These are phyloP conservation scores for Cydia pomonella DNA, from an alignment of 1,140 invertebrate species.

Conservation along the genomic window DNA sequence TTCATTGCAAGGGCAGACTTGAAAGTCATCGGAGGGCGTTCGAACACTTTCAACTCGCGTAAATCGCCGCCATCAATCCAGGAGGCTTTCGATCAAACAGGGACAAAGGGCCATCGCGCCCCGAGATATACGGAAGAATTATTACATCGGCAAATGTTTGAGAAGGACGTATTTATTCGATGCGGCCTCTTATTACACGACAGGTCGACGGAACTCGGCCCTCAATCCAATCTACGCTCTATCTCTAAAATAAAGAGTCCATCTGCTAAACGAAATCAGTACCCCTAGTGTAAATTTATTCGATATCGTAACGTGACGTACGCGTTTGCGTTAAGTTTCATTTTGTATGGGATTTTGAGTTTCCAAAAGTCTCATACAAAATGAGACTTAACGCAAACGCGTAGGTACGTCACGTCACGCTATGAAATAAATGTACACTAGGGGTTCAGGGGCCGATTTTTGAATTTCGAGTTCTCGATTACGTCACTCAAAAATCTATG, in stretches of 20 bases:
- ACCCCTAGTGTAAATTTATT: too few relatives aligned
- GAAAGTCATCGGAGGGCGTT: slow-evolving; percentile 51
- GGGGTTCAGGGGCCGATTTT: too few relatives aligned
- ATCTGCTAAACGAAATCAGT: too few relatives aligned
- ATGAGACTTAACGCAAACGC: too few relatives aligned
- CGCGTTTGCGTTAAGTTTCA: too few relatives aligned
- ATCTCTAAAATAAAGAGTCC: neutral
- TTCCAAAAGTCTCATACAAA: too few relatives aligned
- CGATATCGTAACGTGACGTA: too few relatives aligned
- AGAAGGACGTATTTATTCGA: slow-evolving; percentile 53
- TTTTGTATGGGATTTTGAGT: too few relatives aligned
- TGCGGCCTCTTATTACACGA: slow-evolving; percentile 22
- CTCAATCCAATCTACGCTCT: slow-evolving; percentile 16
- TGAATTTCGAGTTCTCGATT: too few relatives aligned
- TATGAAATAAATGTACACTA: too few relatives aligned
- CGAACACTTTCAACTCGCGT: slow-evolving; percentile 40
- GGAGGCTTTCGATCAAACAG: slow-evolving; percentile 67
- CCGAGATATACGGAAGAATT: slow-evolving; percentile 64
- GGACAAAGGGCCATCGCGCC: slow-evolving; percentile 59
- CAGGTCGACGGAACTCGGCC: neutral
- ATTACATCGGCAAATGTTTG: slow-evolving; percentile 58
- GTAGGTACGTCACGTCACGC: too few relatives aligned
- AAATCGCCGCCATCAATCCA: slow-evolving; percentile 72
- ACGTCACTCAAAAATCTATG: too few relatives aligned
- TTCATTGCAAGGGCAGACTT: slow-evolving; percentile 38